A percentile compares a stretch with the other conserved stretches of the same genome.
These are phyloP conservation scores for Eidolon dupreanum DNA, from an alignment of 2,797 vertebrate genomes.

Conservation along the genomic window DNA sequence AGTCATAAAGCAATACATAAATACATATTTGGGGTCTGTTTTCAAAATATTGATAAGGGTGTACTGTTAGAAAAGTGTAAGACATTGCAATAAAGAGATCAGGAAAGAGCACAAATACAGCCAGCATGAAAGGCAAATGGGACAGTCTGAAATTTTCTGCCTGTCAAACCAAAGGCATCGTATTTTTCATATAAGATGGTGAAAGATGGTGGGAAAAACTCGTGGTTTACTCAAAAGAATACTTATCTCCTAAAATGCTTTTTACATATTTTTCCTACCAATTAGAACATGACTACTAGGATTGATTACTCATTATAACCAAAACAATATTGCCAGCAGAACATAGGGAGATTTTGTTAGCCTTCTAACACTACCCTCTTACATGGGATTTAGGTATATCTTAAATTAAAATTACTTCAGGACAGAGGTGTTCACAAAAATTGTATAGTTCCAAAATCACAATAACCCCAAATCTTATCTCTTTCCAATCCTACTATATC, in stretches of 20 bases:
- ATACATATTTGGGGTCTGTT: background rate
- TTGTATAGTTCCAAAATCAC: background rate
- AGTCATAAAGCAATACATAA: background rate
- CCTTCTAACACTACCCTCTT: background rate
- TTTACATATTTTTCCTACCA: background rate
- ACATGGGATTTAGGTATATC: background rate
- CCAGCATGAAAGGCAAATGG: background rate
- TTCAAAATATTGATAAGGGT: background rate
- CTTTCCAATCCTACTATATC: background rate
- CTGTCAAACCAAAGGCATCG: background rate
- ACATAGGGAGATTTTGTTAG: background rate
- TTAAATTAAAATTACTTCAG: conserved; percentile 36
- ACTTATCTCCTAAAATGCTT: background rate
- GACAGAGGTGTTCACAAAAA: background rate
- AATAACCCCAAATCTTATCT: background rate
- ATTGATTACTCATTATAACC: background rate
- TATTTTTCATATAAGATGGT: background rate
- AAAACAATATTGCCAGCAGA: background rate
- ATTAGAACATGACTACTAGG: background rate
- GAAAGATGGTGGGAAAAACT: background rate
- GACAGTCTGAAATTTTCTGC: background rate
- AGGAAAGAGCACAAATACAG: background rate
- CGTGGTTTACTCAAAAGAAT: background rate
- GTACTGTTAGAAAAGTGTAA: background rate
- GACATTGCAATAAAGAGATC: background rate